Evolutionary conservation across 2,888 invertebrate species (phyloP).

Genomic region (Zygogramma bicolorata): DNA sequence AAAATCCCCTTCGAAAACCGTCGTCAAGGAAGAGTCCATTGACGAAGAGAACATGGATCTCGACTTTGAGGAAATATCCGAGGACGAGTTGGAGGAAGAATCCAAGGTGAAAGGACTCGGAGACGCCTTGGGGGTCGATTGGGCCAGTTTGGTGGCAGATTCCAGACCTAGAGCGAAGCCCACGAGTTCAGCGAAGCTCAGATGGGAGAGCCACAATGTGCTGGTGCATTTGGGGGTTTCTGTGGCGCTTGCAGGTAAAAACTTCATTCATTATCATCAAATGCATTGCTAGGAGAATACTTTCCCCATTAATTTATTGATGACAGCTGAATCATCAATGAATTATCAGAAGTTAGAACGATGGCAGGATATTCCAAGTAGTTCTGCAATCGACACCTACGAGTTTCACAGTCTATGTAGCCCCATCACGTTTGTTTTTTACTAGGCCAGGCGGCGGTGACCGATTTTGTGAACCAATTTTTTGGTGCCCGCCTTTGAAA

Average conservation of each 20-base stretch:
- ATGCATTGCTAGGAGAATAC: no score
- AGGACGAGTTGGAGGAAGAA: slow-evolving; percentile 89
- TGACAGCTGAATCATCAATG: no score
- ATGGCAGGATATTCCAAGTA: no score
- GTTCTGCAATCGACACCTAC: no score
- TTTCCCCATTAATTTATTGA: no score
- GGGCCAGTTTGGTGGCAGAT: slow-evolving; percentile 90
- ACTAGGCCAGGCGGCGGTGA: no score
- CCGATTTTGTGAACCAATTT: no score
- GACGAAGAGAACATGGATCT: slow-evolving; percentile 82
- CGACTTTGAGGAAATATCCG: slow-evolving; percentile 92
- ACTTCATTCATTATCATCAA: background rate
- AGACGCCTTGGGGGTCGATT: slow-evolving; percentile 95
- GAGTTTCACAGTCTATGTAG: no score
- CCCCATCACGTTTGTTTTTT: no score
- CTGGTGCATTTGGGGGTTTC: slow-evolving; percentile 86
- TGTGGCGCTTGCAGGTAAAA: slow-evolving; percentile 75
- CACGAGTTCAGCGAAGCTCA: slow-evolving; percentile 74
- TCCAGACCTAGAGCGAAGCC: slow-evolving; percentile 72
- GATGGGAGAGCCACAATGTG: slow-evolving; percentile 85
- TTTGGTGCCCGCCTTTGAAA: no score
- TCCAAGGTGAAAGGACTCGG: slow-evolving; percentile 81
- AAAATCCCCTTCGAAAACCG: slow-evolving; percentile 39
- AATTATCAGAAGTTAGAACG: no score
- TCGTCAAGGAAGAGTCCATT: slow-evolving; percentile 68